phyloP scores from a whole-genome alignment of 2,888 invertebrate genomes.

The Myopa testacea region DNA sequence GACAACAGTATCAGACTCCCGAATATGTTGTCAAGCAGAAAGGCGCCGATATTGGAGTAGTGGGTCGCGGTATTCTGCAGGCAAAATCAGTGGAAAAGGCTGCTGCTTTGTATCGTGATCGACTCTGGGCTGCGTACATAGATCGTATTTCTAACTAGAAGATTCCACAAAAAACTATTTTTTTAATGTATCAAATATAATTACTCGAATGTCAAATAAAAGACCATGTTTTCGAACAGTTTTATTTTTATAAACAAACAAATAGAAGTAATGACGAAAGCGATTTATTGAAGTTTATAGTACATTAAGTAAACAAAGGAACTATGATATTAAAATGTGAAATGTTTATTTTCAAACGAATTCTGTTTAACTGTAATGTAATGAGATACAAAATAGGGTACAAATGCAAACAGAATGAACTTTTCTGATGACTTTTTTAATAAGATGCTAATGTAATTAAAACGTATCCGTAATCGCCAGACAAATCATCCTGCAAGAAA shows the following conservation, averaged over 20 bases:
- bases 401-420: too few relatives aligned
- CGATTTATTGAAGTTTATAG: too few relatives aligned
- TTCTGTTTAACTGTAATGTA: too few relatives aligned
- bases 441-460: constrained; percentile 70
- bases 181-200: neutral
- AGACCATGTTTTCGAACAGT: neutral
- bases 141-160: constrained; percentile 65
- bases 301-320: too few relatives aligned
- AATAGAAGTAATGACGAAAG: too few relatives aligned
- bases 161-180: neutral
- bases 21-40: constrained; percentile 81
- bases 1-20: constrained; percentile 91
- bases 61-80: constrained; percentile 89
- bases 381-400: too few relatives aligned
- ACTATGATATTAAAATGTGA: too few relatives aligned
- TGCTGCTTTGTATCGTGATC: constrained; percentile 78
- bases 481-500: constrained; percentile 73
- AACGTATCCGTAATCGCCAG: constrained; percentile 77
- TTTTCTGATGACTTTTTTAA: neutral
- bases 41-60: constrained; percentile 93
- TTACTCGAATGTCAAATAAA: neutral
- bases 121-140: constrained; percentile 78
- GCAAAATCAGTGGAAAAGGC: constrained; percentile 75
- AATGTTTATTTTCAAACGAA: too few relatives aligned
- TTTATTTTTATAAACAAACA: neutral